A percentile compares a stretch with the other conserved stretches of the same genome.
Evolutionary conservation across 2,113 vertebrate genomes (phyloP).

Genomic region (Menura novaehollandiae): DNA sequence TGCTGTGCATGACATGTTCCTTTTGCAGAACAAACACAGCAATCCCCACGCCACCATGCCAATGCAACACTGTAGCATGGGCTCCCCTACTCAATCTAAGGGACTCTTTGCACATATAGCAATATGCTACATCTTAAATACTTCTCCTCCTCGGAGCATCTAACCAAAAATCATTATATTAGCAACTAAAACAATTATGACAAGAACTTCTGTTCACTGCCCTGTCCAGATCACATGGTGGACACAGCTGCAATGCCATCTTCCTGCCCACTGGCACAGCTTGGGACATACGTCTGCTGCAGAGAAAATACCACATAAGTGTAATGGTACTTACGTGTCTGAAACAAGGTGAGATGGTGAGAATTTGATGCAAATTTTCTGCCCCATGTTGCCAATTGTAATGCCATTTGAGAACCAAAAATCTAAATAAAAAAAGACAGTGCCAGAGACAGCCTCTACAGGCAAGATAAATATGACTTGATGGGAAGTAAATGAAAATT

Average conservation of each 20-base stretch:
- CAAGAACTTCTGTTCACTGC: not conserved
- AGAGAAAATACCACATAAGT: not conserved
- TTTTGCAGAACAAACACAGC: not conserved
- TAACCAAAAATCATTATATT: not conserved
- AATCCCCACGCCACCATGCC: not conserved
- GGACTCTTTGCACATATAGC: not conserved
- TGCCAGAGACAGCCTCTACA: not conserved
- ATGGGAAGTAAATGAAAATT: not conserved
- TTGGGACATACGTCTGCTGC: not conserved
- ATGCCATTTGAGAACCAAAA: not conserved
- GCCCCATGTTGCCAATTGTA: not conserved
- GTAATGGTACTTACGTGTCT: not conserved
- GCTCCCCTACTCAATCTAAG: not conserved
- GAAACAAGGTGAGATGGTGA: not conserved
- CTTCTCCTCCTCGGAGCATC: not conserved
- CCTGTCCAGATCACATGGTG: not conserved
- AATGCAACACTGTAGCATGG: not conserved
- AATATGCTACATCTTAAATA: not conserved
- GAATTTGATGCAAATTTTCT: not conserved
- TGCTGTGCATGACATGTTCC: accelerated
- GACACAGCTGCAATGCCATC: not conserved
- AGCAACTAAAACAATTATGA: not conserved
- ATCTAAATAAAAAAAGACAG: not conserved
- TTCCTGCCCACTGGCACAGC: not conserved
- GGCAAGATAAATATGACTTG: not conserved